Base-by-base conservation (phyloP, 2,888 invertebrate genomes). In the Eristalis tenax region DNA sequence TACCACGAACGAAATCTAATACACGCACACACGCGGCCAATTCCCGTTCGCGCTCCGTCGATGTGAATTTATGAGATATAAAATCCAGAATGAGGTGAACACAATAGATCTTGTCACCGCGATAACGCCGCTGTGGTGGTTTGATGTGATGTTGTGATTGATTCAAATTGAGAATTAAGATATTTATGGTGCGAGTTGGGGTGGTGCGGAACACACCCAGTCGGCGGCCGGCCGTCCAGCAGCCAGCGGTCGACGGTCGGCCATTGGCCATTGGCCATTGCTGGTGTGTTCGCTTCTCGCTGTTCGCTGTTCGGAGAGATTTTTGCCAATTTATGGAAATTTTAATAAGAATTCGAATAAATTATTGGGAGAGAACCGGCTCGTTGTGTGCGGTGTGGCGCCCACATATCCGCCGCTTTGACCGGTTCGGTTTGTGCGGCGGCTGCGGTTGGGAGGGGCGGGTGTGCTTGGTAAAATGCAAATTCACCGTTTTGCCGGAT, bases 1-100 rank as follows among this genome's bases (percentile, higher is more conserved):
- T 82, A 75, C 74, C 74, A 59, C 40, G 32, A 76, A 85, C 77
- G 76, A 76, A 81, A 73, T 73, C 68, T 68, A 77, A 74, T 71
- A 59, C 70, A 63, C 73, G 61, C 15, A 26, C 40, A 28, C 28
- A 76, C 35, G n/a, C 23, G 6, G 50, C 50, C 50, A 18, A 50
- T 57, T 59, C 38, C 40, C 8, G n/a, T 38, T 81, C 50, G 50
- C 50, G 43, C 32, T 15, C 6, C 15, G 61, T 81, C 77, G 65
- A 70, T 74, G 69, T 50, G 70, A 75, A 83, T 86, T 86, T 83
- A 86, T 63, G 78, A 71, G 69, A 79, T 66, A 79, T 86, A 79
- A 86, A 82, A 82, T 73, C 57, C 40, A 50, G 78, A 81, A 82
- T 70, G 78, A 78, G 71, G 65, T 64, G 74, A 70, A 69, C 77